Evolutionary conservation across 2,888 invertebrate species (phyloP).

Genomic region (Rhorus exstirpatorius): DNA sequence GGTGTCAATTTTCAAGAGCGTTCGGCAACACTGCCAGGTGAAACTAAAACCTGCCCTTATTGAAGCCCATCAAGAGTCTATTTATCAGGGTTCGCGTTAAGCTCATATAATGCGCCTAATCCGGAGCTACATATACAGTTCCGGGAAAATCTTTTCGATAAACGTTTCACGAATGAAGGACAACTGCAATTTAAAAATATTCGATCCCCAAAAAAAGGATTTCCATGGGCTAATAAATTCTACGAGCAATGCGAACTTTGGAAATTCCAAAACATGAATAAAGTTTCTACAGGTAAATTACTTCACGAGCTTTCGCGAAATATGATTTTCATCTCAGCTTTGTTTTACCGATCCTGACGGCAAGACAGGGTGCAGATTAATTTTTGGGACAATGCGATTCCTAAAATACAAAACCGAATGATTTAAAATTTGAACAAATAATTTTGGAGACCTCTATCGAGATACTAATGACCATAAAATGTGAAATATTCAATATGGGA

Average conservation of each 20-base stretch:
- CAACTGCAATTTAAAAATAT: too few species aligned
- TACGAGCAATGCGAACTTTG: neutral
- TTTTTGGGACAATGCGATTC: too few species aligned
- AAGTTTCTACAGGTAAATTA: neutral
- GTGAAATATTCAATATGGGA: too few species aligned
- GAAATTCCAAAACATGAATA: neutral
- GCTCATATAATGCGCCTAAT: slow-evolving; percentile 52
- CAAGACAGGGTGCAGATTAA: too few species aligned
- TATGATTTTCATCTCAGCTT: too few species aligned
- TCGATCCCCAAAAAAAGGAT: neutral
- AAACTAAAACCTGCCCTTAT: slow-evolving; percentile 77
- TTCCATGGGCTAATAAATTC: neutral
- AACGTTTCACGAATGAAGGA: neutral
- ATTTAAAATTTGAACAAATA: too few species aligned
- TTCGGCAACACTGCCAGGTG: slow-evolving; percentile 68
- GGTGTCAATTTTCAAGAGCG: slow-evolving; percentile 77
- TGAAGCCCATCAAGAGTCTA: slow-evolving; percentile 80
- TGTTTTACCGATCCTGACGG: too few species aligned
- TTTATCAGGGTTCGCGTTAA: slow-evolving; percentile 73
- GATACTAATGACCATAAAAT: too few species aligned
- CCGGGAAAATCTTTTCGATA: neutral
- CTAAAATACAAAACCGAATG: too few species aligned
- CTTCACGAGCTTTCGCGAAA: neutral
- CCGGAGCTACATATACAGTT: slow-evolving; percentile 22
- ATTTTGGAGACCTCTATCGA: too few species aligned